Percentiles rank a stretch among this genome's conserved stretches.
Evolutionary conservation across 2,113 vertebrate genomes (phyloP).

Genomic region (Coptodon bakossiorum): DNA sequence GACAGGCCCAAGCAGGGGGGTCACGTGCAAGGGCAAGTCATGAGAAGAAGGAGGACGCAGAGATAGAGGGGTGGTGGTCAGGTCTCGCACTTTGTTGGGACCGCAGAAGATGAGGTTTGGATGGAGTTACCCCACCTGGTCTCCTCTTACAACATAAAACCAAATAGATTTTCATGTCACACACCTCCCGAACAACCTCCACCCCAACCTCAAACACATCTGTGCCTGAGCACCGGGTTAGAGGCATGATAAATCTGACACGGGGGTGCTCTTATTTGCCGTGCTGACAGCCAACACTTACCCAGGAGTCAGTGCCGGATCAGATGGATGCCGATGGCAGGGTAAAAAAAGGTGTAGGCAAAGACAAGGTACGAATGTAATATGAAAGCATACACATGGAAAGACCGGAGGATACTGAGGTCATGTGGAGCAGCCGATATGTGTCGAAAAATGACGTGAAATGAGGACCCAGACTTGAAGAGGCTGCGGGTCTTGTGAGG

Average conservation of each 20-base stretch:
- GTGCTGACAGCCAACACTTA: slow-evolving; percentile 41
- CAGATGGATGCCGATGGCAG: not conserved
- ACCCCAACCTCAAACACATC: slow-evolving; percentile 14
- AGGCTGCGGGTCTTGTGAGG: not conserved
- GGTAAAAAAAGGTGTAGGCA: not conserved
- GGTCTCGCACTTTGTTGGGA: slow-evolving; percentile 27
- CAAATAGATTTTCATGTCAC: slow-evolving; percentile 67
- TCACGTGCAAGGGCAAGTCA: slow-evolving; percentile 22
- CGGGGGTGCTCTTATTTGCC: slow-evolving; percentile 15
- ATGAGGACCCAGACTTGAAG: not conserved
- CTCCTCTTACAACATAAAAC: slow-evolving; percentile 23
- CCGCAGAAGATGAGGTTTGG: slow-evolving; percentile 47
- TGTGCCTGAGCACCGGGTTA: slow-evolving; percentile 1
- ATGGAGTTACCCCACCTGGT: slow-evolving; percentile 28
- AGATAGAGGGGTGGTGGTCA: not conserved
- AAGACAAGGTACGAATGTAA: not conserved
- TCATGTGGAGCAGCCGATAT: not conserved
- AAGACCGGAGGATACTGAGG: not conserved
- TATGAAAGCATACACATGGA: not conserved
- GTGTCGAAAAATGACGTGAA: not conserved
- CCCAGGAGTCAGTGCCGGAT: slow-evolving; percentile 21
- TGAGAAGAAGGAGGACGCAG: not conserved
- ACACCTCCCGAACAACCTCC: not conserved
- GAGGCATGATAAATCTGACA: slow-evolving; percentile 54
- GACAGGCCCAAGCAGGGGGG: slow-evolving; percentile 16